phyloP scores from a whole-genome alignment of 2,797 vertebrate genomes.

The Uromys caudimaculatus region DNA sequence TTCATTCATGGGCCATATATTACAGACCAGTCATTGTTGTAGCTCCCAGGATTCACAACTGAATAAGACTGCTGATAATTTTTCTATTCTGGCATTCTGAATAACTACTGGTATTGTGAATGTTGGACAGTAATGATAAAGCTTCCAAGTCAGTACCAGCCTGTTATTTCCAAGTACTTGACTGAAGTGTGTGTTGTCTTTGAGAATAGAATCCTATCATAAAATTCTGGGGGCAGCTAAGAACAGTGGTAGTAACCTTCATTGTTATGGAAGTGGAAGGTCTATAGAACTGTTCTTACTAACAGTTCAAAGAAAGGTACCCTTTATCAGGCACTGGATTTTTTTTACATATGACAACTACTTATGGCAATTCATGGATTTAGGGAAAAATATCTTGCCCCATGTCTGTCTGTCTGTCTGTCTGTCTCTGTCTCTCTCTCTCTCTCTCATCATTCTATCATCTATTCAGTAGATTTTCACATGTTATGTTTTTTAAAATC shows the following conservation, averaged over 20 bases:
- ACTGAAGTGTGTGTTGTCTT: background rate
- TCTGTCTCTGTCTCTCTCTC: no score
- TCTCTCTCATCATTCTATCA: background rate
- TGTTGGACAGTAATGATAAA: background rate
- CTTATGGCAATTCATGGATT: background rate
- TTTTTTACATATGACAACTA: background rate
- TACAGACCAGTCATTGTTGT: background rate
- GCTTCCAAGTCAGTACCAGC: background rate
- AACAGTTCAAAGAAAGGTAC: background rate
- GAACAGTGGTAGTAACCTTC: background rate
- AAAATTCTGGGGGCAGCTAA: background rate
- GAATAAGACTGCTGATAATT: background rate
- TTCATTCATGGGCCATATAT: background rate
- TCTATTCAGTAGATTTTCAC: background rate
- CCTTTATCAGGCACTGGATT: background rate
- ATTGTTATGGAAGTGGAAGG: background rate
- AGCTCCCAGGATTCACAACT: background rate
- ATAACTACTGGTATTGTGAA: background rate
- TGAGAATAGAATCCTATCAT: background rate
- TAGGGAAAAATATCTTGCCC: no score
- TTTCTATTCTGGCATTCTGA: background rate
- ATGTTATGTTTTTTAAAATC: background rate
- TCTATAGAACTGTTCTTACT: background rate
- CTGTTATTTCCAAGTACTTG: background rate
- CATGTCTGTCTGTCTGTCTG: no score